Evolutionary conservation across 1,140 invertebrate species (phyloP).

Genomic region (Meloidogyne exigua): DNA sequence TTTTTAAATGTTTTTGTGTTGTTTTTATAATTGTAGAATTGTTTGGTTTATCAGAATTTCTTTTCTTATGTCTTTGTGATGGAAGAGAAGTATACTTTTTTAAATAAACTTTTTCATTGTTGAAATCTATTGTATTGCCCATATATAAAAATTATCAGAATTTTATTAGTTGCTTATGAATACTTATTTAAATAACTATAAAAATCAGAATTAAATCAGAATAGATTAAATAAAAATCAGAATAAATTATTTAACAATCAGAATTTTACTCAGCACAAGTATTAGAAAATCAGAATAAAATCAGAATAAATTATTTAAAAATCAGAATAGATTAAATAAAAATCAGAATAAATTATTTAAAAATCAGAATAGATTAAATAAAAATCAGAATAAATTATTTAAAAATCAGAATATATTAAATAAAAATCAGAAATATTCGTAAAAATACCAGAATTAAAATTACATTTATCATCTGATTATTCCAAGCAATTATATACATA

Average conservation of each 20-base stretch:
- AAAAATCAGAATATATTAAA: background rate
- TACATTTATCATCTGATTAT: too few species aligned
- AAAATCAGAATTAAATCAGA: background rate
- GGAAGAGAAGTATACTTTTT: background rate
- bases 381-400: background rate
- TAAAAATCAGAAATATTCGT: background rate
- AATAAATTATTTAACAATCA: background rate
- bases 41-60: background rate
- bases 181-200: background rate
- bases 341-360: background rate
- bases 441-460: too few species aligned
- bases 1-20: background rate
- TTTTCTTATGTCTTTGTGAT: background rate
- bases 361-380: background rate
- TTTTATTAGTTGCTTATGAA: background rate
- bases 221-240: background rate
- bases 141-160: background rate
- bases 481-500: too few species aligned
- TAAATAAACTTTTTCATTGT: background rate
- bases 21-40: background rate
- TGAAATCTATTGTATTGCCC: background rate
- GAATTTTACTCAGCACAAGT: too few species aligned
- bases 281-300: background rate
- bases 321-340: background rate
- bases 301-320: background rate